Conservation (phyloP, 2,113 vertebrate genomes). For the Centropus bengalensis region DNA sequence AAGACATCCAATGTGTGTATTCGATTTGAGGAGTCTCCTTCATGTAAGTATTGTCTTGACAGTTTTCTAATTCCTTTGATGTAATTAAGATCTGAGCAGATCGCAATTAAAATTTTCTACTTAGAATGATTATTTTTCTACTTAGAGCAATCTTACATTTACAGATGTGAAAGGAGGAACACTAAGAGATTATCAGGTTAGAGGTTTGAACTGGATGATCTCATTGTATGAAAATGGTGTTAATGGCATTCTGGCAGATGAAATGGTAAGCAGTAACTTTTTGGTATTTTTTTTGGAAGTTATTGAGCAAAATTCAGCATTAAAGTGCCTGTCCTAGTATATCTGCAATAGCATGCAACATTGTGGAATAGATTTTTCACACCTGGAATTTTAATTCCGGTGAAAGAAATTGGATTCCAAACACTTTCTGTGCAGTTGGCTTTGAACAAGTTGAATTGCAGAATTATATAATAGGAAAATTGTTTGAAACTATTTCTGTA, state of each 20-base stretch:
- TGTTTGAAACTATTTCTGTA: background rate
- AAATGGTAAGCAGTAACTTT: constrained; percentile 84
- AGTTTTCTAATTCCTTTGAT: background rate
- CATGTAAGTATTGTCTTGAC: constrained; percentile 76
- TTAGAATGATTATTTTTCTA: background rate
- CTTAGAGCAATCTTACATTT: constrained; percentile 57
- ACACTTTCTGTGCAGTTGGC: background rate
- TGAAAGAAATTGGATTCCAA: background rate
- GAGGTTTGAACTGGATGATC: constrained; percentile 93
- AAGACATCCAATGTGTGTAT: constrained; percentile 85
- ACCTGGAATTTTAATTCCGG: background rate
- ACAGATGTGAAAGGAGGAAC: constrained; percentile 89
- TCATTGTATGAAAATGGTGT: constrained; percentile 92
- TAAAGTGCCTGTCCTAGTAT: background rate
- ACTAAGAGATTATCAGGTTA: constrained; percentile 89
- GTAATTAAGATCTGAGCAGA: background rate
- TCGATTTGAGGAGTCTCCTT: constrained; percentile 89
- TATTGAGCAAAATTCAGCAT: background rate
- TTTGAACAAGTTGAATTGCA: background rate
- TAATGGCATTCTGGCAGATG: constrained; percentile 92
- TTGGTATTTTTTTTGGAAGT: background rate
- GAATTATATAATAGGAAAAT: background rate
- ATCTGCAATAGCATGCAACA: background rate
- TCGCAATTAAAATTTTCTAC: background rate
- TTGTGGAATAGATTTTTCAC: background rate